Evolutionary conservation across 2,888 invertebrate genomes (phyloP).

Genomic region (Galeruca laticollis): DNA sequence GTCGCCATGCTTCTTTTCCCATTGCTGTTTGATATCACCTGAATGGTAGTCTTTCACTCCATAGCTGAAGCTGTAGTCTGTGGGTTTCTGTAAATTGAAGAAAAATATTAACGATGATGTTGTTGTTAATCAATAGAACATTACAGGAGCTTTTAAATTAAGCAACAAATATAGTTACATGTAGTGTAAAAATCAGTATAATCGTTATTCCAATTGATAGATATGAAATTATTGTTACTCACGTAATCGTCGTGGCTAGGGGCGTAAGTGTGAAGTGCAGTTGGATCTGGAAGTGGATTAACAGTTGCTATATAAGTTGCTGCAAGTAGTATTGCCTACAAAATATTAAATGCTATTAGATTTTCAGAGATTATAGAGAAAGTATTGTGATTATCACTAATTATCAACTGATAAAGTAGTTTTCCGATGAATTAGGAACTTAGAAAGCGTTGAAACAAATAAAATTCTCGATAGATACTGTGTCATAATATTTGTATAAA

Average conservation of each 20-base stretch:
- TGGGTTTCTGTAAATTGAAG: constrained; percentile 67
- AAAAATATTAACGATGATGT: neutral
- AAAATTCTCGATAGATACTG: too few relatives aligned
- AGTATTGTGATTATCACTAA: neutral
- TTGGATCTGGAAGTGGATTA: constrained; percentile 28
- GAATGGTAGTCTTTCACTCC: constrained; percentile 73
- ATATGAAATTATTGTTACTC: constrained; percentile 25
- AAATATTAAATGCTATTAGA: neutral
- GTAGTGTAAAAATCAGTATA: neutral
- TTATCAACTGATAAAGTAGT: too few relatives aligned
- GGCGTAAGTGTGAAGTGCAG: constrained; percentile 45
- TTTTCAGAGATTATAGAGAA: neutral
- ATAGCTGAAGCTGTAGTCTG: constrained; percentile 74
- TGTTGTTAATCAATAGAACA: too few relatives aligned
- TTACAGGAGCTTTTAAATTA: too few relatives aligned
- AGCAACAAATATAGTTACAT: too few relatives aligned
- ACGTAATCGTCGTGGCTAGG: constrained; percentile 50
- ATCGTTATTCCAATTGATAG: neutral
- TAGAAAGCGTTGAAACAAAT: too few relatives aligned
- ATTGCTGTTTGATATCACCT: constrained; percentile 73
- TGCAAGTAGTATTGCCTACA: neutral
- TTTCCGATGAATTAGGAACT: too few relatives aligned
- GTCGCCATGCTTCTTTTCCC: constrained; percentile 75
- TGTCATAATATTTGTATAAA: too few relatives aligned
- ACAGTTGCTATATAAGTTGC: neutral